Evolutionary conservation across 2,113 vertebrate species (phyloP), one percentile per base, ranked within the genome.

Genomic region (Charadrius vociferus): DNA sequence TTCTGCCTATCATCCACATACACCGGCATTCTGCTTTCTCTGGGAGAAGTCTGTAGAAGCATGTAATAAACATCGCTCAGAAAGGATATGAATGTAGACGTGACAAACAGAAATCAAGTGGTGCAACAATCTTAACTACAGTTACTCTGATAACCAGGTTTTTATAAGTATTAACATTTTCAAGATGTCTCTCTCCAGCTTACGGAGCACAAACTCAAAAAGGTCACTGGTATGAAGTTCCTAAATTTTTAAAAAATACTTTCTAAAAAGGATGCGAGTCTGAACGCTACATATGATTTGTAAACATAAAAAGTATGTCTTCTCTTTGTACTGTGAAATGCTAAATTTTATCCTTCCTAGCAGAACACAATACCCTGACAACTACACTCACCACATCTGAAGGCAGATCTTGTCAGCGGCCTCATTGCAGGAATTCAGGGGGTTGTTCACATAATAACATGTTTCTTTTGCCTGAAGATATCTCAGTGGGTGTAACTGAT

Each of bases 81-180:
- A 43, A 71, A 45, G 52, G 62, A 19, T 24, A 34, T 1, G 43
- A 75, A 52, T 0, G 6, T 0, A 67, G 55, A 71, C 39, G 0
- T 29, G 47, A 56, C 58, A 72, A 55, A 41, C 10, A 81, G 47
- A 67, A 73, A n/a, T 7, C 0, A 5, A 52, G 55, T 27, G 75
- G 70, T 27, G 49, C 39, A 52, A 47, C 12, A 23, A 10, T 1
- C 2, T 45, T 14, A 62, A 14, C 19, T 59, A 26, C 30, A 36
- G 37, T 22, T 23, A 63, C 14, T 47, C 53, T 37, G 43, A 53
- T 53, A 61, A 1, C 1, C 24, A 37, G 37, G n/a, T 47, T 65
- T 55, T 43, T 50, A 43, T 5, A 59, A 86, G 61, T 3, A 50
- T 6, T 19, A 50, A 50, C 10, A 55, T 68, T 75, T 86, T n/a